A percentile compares a stretch with the other conserved stretches of the same genome.
Evolutionary conservation across 2,888 invertebrate genomes (phyloP).

Genomic region (Spodoptera picta): DNA sequence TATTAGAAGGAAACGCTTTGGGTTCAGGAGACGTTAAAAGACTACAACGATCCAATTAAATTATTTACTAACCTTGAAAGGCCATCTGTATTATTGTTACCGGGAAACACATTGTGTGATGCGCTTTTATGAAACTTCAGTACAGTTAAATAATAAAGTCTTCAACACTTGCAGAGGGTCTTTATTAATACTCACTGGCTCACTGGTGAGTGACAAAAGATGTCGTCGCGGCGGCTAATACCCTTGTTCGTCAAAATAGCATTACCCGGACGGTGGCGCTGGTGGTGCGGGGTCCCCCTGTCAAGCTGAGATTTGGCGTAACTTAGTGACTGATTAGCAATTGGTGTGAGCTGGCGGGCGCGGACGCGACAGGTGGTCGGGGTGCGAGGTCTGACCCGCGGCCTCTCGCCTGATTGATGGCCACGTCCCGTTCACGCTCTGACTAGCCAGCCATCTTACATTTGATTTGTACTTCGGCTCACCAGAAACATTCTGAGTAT

Average conservation of each 20-base stretch:
- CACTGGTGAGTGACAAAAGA: constrained; percentile 60
- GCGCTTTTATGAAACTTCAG: no score
- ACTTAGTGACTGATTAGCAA: constrained; percentile 88
- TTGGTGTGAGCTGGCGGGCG: constrained; percentile 80
- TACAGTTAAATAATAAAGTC: constrained; percentile 1
- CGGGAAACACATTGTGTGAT: no score
- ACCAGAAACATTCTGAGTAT: constrained; percentile 27
- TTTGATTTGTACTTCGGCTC: constrained; percentile 66
- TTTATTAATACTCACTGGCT: constrained; percentile 47
- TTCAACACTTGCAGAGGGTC: constrained; percentile 7
- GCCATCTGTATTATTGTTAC: no score
- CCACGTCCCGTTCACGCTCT: constrained; percentile 68
- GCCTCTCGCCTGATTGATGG: constrained; percentile 80
- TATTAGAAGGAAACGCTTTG: constrained; percentile 55
- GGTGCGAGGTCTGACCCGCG: constrained; percentile 76
- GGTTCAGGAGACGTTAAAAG: constrained; percentile 33
- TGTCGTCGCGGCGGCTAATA: constrained; percentile 70
- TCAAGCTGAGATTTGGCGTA: constrained; percentile 84
- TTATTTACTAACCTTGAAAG: neutral
- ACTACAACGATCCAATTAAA: constrained; percentile 13
- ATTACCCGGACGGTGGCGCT: constrained; percentile 72
- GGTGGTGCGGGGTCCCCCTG: constrained; percentile 71
- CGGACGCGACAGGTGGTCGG: constrained; percentile 86
- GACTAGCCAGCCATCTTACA: constrained; percentile 69
- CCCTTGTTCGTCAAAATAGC: constrained; percentile 83